Percentiles rank a stretch among this genome's conserved stretches.
Conservation (phyloP, 64 coral and sea anemone genomes). For the Porites australiensis region DNA sequence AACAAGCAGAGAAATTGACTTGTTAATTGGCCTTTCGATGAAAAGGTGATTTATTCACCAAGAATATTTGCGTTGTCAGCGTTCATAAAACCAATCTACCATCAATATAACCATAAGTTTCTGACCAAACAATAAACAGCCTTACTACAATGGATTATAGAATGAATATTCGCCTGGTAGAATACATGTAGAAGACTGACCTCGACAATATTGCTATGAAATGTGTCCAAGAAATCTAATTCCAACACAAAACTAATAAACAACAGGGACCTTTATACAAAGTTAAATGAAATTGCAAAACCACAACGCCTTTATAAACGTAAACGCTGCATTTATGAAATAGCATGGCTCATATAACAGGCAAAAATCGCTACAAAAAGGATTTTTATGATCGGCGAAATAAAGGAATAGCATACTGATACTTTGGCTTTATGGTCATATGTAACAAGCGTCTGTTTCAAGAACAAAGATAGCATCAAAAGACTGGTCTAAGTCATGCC, state of each 20-base stretch:
- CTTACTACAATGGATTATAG: neutral
- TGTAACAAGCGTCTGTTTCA: neutral
- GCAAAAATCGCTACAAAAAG: neutral
- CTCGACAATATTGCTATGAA: neutral
- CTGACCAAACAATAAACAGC: neutral
- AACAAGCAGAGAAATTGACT: neutral
- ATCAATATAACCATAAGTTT: neutral
- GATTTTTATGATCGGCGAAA: neutral
- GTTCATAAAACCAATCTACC: neutral
- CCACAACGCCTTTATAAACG: neutral
- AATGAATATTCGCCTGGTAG: neutral
- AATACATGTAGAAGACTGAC: neutral
- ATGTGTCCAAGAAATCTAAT: neutral
- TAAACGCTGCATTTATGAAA: neutral
- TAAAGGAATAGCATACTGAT: neutral
- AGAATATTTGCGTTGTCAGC: neutral
- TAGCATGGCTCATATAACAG: neutral
- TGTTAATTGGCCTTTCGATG: neutral
- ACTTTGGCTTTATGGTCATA: neutral
- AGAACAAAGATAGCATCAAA: neutral
- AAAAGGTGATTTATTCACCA: conserved; percentile 2
- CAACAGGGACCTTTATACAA: neutral
- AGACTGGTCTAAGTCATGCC: neutral
- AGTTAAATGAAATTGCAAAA: neutral
- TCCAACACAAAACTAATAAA: neutral